Evolutionary conservation across 2,113 vertebrate genomes (phyloP).

Genomic region (Tor tambroides): DNA sequence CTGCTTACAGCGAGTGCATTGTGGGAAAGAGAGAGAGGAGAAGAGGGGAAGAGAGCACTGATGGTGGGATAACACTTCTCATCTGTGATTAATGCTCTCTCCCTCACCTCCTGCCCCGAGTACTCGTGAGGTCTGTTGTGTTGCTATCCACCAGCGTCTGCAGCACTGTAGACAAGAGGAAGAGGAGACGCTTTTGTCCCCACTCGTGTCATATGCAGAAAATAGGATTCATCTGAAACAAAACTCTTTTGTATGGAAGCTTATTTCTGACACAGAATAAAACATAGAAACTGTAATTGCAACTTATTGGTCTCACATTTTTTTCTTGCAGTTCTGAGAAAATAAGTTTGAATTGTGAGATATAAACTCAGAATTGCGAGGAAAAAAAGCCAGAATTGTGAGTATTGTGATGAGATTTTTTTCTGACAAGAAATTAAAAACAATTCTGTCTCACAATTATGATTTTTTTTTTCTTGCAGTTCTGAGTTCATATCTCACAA

Average conservation of each 20-base stretch:
- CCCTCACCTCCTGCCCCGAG: conserved; percentile 36
- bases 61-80: conserved; percentile 47
- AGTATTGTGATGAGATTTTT: no score
- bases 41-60: conserved; percentile 18
- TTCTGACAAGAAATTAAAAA: no score
- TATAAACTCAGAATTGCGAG: background rate
- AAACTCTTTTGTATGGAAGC: background rate
- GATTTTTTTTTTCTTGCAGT: no score
- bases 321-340: background rate
- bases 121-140: conserved; percentile 40
- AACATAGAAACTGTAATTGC: background rate
- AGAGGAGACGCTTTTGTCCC: background rate
- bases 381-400: background rate
- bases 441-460: no score
- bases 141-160: conserved; percentile 33
- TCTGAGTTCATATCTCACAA: no score
- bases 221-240: conserved; percentile 15
- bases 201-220: background rate
- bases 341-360: background rate
- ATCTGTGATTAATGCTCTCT: conserved; percentile 52
- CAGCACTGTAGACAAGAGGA: background rate
- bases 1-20: conserved; percentile 28
- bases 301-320: background rate
- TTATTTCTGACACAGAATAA: background rate
- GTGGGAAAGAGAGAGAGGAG: conserved; percentile 29